A percentile compares a stretch with the other conserved stretches of the same genome.
These are phyloP conservation scores for Bungarus multicinctus DNA, from an alignment of 2,113 vertebrate species.

Conservation along the genomic window DNA sequence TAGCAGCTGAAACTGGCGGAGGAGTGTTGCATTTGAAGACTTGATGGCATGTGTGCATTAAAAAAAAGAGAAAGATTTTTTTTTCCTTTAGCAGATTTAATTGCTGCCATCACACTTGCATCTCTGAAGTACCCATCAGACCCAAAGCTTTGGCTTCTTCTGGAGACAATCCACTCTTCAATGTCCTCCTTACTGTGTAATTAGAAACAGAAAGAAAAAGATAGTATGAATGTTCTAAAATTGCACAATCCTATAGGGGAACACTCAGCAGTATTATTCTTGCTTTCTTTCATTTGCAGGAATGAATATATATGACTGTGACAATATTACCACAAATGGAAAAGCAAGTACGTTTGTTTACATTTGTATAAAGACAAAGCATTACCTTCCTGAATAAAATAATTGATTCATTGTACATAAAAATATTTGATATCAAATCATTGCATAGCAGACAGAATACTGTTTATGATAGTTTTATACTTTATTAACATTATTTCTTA, in stretches of 20 bases:
- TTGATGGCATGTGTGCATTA: constrained; percentile 27
- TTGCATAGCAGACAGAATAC: not conserved
- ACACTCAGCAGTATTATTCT: not conserved
- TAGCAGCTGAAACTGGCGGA: constrained; percentile 58
- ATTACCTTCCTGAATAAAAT: not conserved
- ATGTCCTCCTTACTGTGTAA: constrained; percentile 86
- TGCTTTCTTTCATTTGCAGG: not conserved
- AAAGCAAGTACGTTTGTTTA: not conserved
- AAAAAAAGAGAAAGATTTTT: not conserved
- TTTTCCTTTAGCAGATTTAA: constrained; percentile 31
- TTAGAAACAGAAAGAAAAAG: constrained; percentile 8
- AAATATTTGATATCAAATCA: not conserved
- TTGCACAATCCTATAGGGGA: not conserved
- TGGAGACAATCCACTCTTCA: constrained; percentile 89
- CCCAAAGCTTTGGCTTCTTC: constrained; percentile 95
- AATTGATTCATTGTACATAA: not conserved
- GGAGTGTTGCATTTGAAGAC: constrained; percentile 14
- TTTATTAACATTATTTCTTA: too few relatives aligned
- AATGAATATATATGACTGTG: not conserved
- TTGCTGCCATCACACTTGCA: constrained; percentile 88
- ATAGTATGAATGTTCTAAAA: constrained; percentile 15
- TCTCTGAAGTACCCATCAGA: constrained; percentile 85
- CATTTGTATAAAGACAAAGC: not conserved
- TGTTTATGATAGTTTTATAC: not conserved
- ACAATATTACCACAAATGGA: not conserved